phyloP scores from a whole-genome alignment of 2,888 invertebrate species.

The Phorcus lineatus region DNA sequence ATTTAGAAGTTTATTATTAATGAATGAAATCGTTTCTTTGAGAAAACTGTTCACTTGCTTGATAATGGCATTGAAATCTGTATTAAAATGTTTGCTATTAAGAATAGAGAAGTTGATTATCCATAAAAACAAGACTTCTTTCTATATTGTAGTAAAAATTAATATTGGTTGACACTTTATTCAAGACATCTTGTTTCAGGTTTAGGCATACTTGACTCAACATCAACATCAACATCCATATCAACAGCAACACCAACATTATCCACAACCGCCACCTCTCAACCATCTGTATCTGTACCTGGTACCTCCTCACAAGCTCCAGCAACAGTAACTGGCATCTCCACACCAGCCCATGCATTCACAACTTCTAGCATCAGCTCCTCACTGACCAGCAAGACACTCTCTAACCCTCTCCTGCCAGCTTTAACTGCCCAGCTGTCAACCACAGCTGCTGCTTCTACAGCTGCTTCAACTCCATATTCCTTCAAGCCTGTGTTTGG shows the following conservation, averaged over 20 bases:
- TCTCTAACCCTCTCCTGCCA: not conserved
- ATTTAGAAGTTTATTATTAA: no score
- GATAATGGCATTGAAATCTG: no score
- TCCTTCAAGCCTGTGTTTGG: slow-evolving; percentile 8
- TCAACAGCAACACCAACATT: not conserved
- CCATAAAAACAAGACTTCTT: no score
- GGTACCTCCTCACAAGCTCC: not conserved
- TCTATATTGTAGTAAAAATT: no score
- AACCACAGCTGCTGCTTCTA: not conserved
- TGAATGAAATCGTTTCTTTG: no score
- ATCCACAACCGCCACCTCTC: not conserved
- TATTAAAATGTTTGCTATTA: no score
- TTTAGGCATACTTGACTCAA: no score
- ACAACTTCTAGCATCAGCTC: not conserved
- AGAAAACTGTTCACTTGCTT: no score
- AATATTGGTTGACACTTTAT: no score
- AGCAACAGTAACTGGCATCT: not conserved
- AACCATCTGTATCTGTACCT: not conserved
- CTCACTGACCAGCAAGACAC: not conserved
- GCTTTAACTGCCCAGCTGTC: not conserved
- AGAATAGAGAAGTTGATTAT: no score
- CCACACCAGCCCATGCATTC: not conserved
- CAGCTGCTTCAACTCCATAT: not conserved
- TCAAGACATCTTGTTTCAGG: no score
- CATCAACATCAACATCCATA: not conserved